Evolutionary conservation across 1,140 invertebrate genomes (phyloP), one percentile per base, ranked within the genome.

Genomic region (Drosophila chauvacae): DNA sequence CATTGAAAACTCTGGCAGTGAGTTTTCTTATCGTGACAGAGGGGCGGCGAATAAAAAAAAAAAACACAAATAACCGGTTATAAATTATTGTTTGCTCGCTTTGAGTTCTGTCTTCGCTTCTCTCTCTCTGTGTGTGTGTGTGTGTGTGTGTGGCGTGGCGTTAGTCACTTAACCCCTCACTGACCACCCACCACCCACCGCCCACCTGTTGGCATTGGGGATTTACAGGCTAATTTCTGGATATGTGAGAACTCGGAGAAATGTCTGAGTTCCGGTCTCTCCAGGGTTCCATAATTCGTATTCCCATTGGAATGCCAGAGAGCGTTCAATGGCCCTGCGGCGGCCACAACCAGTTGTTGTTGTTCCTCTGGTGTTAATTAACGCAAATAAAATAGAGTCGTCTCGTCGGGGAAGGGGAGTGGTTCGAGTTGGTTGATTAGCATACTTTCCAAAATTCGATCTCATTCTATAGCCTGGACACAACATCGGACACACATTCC

Each of bases 21-120:
- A 57, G 58, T 18, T 51, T 37, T 80, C 70, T 86, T 86, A 88
- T 86, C 83, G 83, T 26, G 50, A 62, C 55, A 60, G 70, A 39
- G 69, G 45, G 39, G 68, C 45, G 47, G 57, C 45, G 35, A 61
- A 70, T 33, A 65, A 63, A 60, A 53, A 48, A 48, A 61, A 61
- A 45, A 50, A 48, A 51, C 39, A 68, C 42, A 56, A 68, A 56
- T 47, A 84, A 87, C 83, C 84, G 80, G 83, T 88, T 87, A 70
- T 77, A 76, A 75, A 59, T 68, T 85, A 59, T 76, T 80, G 50
- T 71, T 75, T 71, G 66, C 47, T 85, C 58, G 58, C 53, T 66
- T 56, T 58, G 45, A 65, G 77, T 82, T 69, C 70, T 74, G 69
- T 41, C 77, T 75, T 58, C 26, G 60, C 39, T 64, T 23, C 60